Base-by-base conservation (phyloP, 2,113 vertebrate species). In the Solea solea region DNA sequence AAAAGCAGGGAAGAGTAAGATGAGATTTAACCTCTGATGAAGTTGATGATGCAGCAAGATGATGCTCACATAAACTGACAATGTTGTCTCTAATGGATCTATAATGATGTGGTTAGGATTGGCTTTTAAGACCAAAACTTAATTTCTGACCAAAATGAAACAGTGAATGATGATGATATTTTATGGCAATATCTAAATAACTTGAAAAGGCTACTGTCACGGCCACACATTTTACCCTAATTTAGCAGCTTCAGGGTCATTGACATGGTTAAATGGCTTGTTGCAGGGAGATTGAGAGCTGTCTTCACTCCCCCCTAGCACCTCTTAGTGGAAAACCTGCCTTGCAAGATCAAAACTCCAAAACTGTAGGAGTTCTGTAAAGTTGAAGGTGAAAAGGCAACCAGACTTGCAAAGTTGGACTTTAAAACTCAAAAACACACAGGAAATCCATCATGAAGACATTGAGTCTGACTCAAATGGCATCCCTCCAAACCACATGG, bases 1-100 rank as follows among this genome's bases (percentile, higher is more conserved):
- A 34, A 34, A 34, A 34, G 34, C 34, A 54, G 45, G 46, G 72
- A 25, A 52, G 53, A 60, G 0, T n/a, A 53, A 0, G 8, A 57
- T 13, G 45, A 53, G 44, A 34, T 27, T 27, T 59, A 28, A 88
- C 54, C 62, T 66, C 74, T 45, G 67, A 78, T 76, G 54, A 68
- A 64, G 69, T 15, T 79, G 76, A 85, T 81, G 51, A 85, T 81
- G 51, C 68, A 80, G 70, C 64, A 82, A 72, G 28, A 81, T 56
- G 54, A 81, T 42, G 28, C 72, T 74, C 72, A 44, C 71, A 81
- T 77, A 80, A 86, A 74, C 3, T 21, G 16, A 73, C 45, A 34
- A 63, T 77, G 69, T 72, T 64, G 58, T 68, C 51, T 48, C 58
- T 74, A 63, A 77, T 72, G 70, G 70, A 72, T 81, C 49, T 53